These are phyloP conservation scores for Harlomillsia oculata DNA, from an alignment of 1,140 invertebrate genomes.

Conservation along the genomic window DNA sequence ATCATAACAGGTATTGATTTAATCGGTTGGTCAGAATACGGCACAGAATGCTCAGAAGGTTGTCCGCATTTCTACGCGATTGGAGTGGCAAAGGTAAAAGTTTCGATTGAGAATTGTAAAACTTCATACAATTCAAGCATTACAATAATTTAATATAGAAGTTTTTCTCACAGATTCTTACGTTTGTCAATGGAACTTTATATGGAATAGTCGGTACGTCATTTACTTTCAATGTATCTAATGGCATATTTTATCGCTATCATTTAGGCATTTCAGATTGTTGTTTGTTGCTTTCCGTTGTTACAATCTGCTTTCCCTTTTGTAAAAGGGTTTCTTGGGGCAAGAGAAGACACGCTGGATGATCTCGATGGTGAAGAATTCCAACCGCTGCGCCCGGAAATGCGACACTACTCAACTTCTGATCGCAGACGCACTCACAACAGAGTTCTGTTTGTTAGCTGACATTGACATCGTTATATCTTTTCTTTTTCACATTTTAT, in stretches of 20 bases:
- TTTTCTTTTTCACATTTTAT: no score
- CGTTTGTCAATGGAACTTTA: conserved; percentile 21
- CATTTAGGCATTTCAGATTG: background rate
- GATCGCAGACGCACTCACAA: no score
- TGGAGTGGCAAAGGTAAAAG: conserved; percentile 19
- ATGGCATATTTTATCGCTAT: background rate
- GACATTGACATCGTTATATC: no score
- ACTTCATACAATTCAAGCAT: background rate
- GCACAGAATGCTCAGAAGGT: background rate
- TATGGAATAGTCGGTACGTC: conserved; percentile 13
- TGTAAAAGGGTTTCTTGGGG: conserved; percentile 8
- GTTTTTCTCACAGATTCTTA: conserved; percentile 8
- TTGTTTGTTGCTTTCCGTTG: background rate
- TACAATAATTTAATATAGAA: background rate
- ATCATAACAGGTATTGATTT: conserved; percentile 20
- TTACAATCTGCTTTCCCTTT: background rate
- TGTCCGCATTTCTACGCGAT: conserved; percentile 13
- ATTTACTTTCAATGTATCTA: background rate
- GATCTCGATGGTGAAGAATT: conserved; percentile 9
- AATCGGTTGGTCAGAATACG: conserved; percentile 14
- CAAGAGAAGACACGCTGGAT: conserved; percentile 2
- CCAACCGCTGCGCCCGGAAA: background rate
- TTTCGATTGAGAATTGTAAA: background rate
- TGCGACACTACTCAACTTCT: background rate
- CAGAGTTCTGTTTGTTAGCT: no score